These are phyloP conservation scores for Castor canadensis DNA, from an alignment of 2,113 vertebrate species.

Conservation along the genomic window DNA sequence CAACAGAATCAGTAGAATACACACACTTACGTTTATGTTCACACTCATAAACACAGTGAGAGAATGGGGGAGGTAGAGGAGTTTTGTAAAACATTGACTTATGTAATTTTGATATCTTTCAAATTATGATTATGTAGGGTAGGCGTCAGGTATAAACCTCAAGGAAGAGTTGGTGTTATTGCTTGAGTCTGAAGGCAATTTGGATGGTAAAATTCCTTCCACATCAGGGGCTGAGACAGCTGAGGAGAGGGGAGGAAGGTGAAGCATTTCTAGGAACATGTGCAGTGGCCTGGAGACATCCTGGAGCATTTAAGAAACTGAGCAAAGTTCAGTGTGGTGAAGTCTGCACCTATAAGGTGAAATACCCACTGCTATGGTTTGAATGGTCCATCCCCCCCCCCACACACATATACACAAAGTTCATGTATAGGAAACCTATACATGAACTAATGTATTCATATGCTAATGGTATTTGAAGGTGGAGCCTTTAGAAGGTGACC, in stretches of 20 bases:
- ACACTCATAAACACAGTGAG: no score
- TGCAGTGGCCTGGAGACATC: not conserved
- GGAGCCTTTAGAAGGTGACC: not conserved
- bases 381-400: not conserved
- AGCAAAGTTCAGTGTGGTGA: not conserved
- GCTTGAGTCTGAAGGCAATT: not conserved
- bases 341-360: not conserved
- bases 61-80: no score
- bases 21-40: no score
- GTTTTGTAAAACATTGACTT: not conserved
- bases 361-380: not conserved
- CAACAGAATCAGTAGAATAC: no score
- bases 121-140: not conserved
- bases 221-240: not conserved
- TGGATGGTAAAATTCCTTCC: not conserved
- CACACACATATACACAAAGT: no score
- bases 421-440: not conserved
- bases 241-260: not conserved
- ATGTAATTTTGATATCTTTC: not conserved
- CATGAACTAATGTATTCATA: no score
- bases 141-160: not conserved
- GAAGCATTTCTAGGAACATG: not conserved
- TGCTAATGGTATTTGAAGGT: not conserved
- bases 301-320: not conserved
- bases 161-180: not conserved